Conservation (phyloP, 1,140 invertebrate species). For the Listronotus bonariensis region DNA sequence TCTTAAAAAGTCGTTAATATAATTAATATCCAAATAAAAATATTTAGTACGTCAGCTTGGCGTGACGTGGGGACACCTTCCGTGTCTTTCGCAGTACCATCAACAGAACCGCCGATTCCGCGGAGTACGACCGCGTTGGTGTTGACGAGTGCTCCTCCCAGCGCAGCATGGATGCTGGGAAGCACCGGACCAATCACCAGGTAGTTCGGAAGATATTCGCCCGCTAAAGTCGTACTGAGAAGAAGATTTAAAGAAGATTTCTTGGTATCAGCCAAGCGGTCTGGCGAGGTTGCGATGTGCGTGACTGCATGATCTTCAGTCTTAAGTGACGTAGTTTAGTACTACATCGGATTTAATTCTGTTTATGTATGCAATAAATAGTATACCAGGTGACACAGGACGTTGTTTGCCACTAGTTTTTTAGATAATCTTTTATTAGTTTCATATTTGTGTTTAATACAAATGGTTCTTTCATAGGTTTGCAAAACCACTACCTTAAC, state of each 20-base stretch:
- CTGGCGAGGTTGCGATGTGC: constrained; percentile 26
- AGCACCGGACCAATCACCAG: constrained; percentile 51
- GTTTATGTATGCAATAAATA: no score
- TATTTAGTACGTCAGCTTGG: constrained; percentile 14
- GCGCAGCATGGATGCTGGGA: constrained; percentile 56
- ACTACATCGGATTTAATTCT: no score
- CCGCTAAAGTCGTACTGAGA: constrained; percentile 19
- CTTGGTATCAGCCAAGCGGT: constrained; percentile 38
- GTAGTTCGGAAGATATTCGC: constrained; percentile 26
- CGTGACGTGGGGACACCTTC: constrained; percentile 23
- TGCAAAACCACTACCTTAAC: no score
- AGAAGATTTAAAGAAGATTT: constrained; percentile 36
- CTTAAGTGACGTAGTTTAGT: background rate
- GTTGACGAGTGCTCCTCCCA: constrained; percentile 50
- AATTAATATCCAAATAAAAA: constrained; percentile 10
- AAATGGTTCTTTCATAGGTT: no score
- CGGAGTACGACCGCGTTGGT: constrained; percentile 25
- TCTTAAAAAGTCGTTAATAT: no score
- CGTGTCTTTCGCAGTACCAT: constrained; percentile 21
- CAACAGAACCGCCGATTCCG: constrained; percentile 10
- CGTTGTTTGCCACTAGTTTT: no score
- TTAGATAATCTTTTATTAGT: no score
- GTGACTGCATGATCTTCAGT: constrained; percentile 10
- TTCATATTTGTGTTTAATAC: no score
- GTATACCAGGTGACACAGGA: no score